Evolutionary conservation across 2,797 vertebrate genomes (phyloP), one percentile per base, ranked within the genome.

Genomic region (Stomatorhinus walkeri): DNA sequence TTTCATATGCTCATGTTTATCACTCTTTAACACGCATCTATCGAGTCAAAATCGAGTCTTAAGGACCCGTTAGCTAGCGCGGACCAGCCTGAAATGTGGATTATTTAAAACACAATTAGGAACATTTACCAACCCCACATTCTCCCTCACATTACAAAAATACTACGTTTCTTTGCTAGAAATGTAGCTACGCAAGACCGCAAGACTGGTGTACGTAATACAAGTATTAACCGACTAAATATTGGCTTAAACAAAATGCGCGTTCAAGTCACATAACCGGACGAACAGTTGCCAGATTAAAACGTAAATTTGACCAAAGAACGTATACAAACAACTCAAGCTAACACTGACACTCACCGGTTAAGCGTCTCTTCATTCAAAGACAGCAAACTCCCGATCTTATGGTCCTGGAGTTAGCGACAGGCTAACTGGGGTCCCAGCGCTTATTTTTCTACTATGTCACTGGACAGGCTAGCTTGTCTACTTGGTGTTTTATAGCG

Each of bases 281-380:
- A n/a, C 19, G 16, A 81, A 81, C 76, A 46, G 76, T 10, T 46
- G 40, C 19, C 40, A 22, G 19, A 7, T 76, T 76, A 40, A 76
- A 46, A n/a, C 19, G 76, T 10, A 46, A 81, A 46, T 43, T 9
- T 40, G 40, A n/a, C 36, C 43, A 81, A 81, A 46, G 19, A 81
- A 46, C 76, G 76, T 46, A 51, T 12, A 28, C 9, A 85, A 85
- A 85, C 51, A 52, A 56, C 28, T 59, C 84, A 16, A 64, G 46
- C n/a, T 19, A 52, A 68, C 3, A 85, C 28, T 43, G 9, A 19
- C 22, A 89, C 81, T 89, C 24, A 89, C 88, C 83, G 83, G 49
- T 52, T 85, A 49, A 72, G 46, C 61, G 46, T 43, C 36, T 52
- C 84, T 68, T 85, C 88, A 89, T 89, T 89, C 88, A 89, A 64